Base-by-base conservation (phyloP, 2,797 vertebrate species). In the Acipenser transmontanus region DNA sequence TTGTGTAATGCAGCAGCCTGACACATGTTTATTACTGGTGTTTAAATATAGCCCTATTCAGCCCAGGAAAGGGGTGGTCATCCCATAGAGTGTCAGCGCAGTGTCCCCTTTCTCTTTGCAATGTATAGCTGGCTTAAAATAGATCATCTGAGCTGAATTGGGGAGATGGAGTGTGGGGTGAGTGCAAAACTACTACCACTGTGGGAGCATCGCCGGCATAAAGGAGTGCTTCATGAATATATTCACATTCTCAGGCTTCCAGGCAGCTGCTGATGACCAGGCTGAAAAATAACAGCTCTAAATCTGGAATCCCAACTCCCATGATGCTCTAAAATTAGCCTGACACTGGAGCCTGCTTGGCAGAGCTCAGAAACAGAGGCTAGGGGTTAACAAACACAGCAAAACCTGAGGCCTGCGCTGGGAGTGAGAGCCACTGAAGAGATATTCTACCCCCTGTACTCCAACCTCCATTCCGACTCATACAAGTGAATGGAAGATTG, bases 311-410 rank as follows among this genome's bases (percentile, higher is more conserved):
- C 56, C 49, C 49, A n/a, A 17, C 56, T 52, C 12, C 56, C 7
- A 62, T 49, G 50, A 62, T 4, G 65, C 50, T 61, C 72, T 80
- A 76, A 81, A 85, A 80, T 82, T 82, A 83, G 66, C 73, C 72
- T 34, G 56, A 47, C 8, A 34, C 67, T 62, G 71, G 17, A 75
- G 65, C 17, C 64, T 20, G 71, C 69, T 65, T 10, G 61, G 34
- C 2, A 1, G 12, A 60, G 20, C 1, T 8, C 63, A 63, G 64
- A 66, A 48, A 51, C 14, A 56, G 49, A 17, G 67, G 13, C 47
- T 1, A 6, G 8, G 7, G 13, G 11, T 51, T 10, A 47, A 47
- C 17, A 51, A 50, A 13, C 50, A 7, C 47, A 13, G 11, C 7
- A 49, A 7, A 13, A 50, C 62, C 17, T n/a, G 66, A 48, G 56